Evolutionary conservation across 23 tunicate species (phyloP).

Genomic region (Trididemnum miniatum): DNA sequence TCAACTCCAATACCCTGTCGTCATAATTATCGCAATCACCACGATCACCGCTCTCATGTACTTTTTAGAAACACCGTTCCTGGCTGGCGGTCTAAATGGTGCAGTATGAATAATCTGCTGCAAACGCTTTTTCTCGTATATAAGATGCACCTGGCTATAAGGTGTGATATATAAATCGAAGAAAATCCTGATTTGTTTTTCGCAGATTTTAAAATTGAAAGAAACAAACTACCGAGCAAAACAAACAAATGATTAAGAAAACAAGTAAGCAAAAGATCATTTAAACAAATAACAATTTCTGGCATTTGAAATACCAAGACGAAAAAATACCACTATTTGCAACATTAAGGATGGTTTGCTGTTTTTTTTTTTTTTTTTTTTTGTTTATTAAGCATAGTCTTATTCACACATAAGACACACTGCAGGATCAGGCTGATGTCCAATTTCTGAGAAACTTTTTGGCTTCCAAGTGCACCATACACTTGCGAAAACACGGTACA

Average conservation of each 20-base stretch:
- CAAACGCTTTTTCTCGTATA: not conserved
- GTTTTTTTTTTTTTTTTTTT: too few relatives aligned
- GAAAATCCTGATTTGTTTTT: too few relatives aligned
- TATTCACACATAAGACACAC: not conserved
- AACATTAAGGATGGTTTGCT: not conserved
- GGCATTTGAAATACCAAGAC: not conserved
- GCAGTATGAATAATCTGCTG: not conserved
- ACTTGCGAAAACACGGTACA: not conserved
- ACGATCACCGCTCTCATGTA: too few relatives aligned
- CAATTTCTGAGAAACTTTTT: not conserved
- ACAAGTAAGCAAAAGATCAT: too few relatives aligned
- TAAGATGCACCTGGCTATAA: not conserved
- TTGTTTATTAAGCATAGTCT: not conserved
- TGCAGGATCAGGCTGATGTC: not conserved
- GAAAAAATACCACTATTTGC: not conserved
- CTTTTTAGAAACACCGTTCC: too few relatives aligned
- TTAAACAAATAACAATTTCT: not conserved
- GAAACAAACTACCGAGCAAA: not conserved
- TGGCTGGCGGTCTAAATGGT: not conserved
- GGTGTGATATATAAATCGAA: too few relatives aligned
- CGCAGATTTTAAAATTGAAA: too few relatives aligned
- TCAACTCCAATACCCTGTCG: too few relatives aligned
- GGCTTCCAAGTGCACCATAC: not conserved
- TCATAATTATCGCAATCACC: too few relatives aligned
- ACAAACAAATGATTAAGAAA: too few relatives aligned